Evolutionary conservation across 2,888 invertebrate species (phyloP).

Genomic region (Nymphalis c-album): DNA sequence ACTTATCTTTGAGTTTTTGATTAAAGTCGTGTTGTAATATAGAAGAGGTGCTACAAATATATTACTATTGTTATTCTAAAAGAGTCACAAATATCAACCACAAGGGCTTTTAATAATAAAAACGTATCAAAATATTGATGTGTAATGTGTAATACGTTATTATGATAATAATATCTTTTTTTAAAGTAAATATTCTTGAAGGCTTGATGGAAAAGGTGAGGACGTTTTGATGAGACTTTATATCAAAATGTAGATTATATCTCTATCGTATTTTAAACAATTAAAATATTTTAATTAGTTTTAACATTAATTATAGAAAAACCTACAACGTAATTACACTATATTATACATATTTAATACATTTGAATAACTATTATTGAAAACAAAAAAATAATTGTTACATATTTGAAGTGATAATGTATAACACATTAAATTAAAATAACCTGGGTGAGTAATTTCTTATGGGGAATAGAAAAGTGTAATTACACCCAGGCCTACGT

Average conservation of each 20-base stretch:
- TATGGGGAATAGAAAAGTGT: conserved; percentile 42
- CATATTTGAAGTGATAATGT: conserved; percentile 36
- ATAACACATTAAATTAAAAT: conserved; percentile 38
- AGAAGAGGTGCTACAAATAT: neutral
- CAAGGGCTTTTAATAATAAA: too few relatives aligned
- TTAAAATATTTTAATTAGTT: too few relatives aligned
- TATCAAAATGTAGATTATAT: too few relatives aligned
- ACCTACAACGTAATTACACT: neutral
- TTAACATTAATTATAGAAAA: too few relatives aligned
- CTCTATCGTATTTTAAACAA: too few relatives aligned
- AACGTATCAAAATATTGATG: too few relatives aligned
- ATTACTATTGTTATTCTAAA: neutral
- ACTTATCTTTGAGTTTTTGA: conserved; percentile 21
- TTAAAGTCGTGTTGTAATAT: conserved; percentile 18
- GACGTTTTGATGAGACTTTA: too few relatives aligned
- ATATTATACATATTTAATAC: neutral
- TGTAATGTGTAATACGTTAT: too few relatives aligned
- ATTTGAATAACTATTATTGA: neutral
- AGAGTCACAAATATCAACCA: neutral
- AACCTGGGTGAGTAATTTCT: conserved; percentile 30
- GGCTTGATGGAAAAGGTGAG: too few relatives aligned
- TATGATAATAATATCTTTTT: too few relatives aligned
- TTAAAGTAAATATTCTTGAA: too few relatives aligned
- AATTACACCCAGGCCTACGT: conserved; percentile 47
- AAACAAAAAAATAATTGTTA: conserved; percentile 31